phyloP scores from a whole-genome alignment of 2,797 vertebrate genomes.

The Lepilemur septentrionalis region DNA sequence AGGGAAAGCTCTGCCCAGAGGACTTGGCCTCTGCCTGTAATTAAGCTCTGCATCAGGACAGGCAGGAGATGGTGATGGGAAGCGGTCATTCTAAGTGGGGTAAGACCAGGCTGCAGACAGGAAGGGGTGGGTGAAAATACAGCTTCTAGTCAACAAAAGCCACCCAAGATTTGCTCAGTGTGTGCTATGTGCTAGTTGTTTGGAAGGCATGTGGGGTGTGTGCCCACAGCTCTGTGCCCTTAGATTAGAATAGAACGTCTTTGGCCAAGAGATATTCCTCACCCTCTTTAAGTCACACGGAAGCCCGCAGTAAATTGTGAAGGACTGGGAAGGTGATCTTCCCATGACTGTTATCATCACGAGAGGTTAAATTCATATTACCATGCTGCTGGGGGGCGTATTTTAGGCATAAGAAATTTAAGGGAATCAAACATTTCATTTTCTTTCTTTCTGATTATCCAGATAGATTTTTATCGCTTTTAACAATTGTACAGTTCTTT shows the following conservation, averaged over 20 bases:
- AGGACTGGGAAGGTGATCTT: accelerated
- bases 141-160: not conserved
- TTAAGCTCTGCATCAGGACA: not conserved
- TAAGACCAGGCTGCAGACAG: not conserved
- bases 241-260: not conserved
- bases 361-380: too few relatives aligned
- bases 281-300: not conserved
- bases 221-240: not conserved
- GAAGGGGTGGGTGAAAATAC: not conserved
- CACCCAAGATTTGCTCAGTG: not conserved
- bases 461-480: not conserved
- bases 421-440: not conserved
- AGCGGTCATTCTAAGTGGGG: not conserved
- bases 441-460: not conserved
- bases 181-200: not conserved
- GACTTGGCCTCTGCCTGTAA: not conserved
- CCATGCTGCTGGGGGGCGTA: not conserved
- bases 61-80: too few relatives aligned
- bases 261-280: not conserved
- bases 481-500: not conserved
- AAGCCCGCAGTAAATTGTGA: too few relatives aligned
- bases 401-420: not conserved
- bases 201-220: not conserved
- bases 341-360: accelerated
- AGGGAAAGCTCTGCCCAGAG: not conserved